Conservation (phyloP, 2,888 invertebrate genomes). For the Heliconius sara region DNA sequence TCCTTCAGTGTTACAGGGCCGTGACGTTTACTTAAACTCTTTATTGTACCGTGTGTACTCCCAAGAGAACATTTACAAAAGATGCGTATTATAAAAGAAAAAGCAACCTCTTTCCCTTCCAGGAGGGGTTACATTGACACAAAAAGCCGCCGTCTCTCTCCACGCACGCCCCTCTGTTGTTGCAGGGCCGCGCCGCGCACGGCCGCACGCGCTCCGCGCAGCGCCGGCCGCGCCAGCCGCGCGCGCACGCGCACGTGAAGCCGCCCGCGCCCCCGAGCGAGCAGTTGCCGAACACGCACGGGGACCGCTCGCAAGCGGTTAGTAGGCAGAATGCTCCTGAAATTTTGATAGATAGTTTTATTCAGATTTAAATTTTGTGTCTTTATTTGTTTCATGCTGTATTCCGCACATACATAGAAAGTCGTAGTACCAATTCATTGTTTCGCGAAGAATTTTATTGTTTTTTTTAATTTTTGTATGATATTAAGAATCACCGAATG, state of each 20-base stretch:
- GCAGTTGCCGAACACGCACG: conserved; percentile 87
- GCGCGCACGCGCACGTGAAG: conserved; percentile 86
- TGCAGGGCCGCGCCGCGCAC: conserved; percentile 89
- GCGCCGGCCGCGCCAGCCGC: conserved; percentile 86
- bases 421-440: too few relatives aligned
- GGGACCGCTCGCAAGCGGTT: conserved; percentile 89
- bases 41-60: background rate
- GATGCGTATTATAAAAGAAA: too few relatives aligned
- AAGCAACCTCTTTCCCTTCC: conserved; percentile 84
- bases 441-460: too few relatives aligned
- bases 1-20: too few relatives aligned
- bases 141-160: conserved; percentile 86
- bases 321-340: conserved; percentile 90
- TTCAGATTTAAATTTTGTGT: background rate
- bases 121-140: conserved; percentile 90
- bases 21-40: too few relatives aligned
- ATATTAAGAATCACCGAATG: too few relatives aligned
- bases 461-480: too few relatives aligned
- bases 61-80: background rate
- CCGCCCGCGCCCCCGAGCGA: conserved; percentile 70
- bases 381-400: too few relatives aligned
- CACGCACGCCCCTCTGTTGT: conserved; percentile 89
- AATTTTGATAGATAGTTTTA: background rate
- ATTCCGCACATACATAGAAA: too few relatives aligned
- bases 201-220: conserved; percentile 88